Conservation (phyloP, 2,888 invertebrate genomes). For the Norana najaformis region DNA sequence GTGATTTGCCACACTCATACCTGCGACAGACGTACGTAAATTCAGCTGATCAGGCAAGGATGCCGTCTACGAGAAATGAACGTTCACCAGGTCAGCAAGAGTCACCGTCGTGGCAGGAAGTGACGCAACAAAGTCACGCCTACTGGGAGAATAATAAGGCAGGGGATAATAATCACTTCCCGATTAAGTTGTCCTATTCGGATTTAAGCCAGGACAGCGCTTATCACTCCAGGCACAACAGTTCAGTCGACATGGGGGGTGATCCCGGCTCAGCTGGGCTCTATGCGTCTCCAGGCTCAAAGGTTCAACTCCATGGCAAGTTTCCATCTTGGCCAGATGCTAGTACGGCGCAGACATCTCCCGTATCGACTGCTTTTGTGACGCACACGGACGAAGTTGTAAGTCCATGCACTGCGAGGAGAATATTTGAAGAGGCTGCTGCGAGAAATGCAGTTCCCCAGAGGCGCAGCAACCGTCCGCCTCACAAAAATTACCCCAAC, state of each 20-base stretch:
- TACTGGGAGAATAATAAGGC: neutral
- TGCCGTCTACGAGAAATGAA: neutral
- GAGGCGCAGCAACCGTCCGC: neutral
- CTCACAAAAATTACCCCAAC: neutral
- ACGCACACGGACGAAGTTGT: neutral
- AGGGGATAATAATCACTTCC: neutral
- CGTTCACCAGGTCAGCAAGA: neutral
- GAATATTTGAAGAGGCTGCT: neutral
- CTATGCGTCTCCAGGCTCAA: neutral
- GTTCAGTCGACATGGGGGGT: neutral
- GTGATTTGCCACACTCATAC: neutral
- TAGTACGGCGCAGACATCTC: neutral
- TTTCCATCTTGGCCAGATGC: neutral
- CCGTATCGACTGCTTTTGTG: neutral
- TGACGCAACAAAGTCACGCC: no score
- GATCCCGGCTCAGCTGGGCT: neutral
- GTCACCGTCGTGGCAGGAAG: neutral
- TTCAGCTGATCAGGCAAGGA: neutral
- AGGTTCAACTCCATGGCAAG: neutral
- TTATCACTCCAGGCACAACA: neutral
- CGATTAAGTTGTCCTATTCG: neutral
- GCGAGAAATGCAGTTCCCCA: neutral
- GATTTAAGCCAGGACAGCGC: slow-evolving; percentile 18
- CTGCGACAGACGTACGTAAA: neutral
- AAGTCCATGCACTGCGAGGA: neutral